These are phyloP conservation scores for Gambelia wislizenii DNA, from an alignment of 2,797 vertebrate species.

Conservation along the genomic window DNA sequence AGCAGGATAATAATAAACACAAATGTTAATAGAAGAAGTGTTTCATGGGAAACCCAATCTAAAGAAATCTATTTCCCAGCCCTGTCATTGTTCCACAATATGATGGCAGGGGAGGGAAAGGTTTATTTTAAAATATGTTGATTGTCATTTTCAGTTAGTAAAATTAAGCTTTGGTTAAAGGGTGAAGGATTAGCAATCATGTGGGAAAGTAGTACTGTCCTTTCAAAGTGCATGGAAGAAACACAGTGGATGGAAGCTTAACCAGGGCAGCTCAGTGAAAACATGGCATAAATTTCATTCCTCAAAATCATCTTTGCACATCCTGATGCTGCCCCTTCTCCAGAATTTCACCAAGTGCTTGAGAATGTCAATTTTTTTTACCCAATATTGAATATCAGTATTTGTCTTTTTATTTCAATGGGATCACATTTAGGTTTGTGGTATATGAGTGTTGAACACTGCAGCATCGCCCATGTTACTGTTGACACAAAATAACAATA, in stretches of 20 bases:
- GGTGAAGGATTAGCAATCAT: conserved; percentile 51
- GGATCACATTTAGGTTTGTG: neutral
- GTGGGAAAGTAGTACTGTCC: conserved; percentile 10
- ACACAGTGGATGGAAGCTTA: neutral
- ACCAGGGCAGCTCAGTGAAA: neutral
- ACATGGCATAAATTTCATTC: neutral
- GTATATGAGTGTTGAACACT: neutral
- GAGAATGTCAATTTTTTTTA: neutral
- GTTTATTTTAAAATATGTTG: neutral
- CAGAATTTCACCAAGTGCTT: neutral
- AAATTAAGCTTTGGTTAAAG: conserved; percentile 60
- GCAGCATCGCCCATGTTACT: neutral
- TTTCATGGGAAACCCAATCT: conserved; percentile 67
- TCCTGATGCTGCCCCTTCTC: neutral
- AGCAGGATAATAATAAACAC: conserved; percentile 93
- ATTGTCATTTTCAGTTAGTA: conserved; percentile 49
- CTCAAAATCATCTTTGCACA: neutral
- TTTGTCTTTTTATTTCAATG: neutral
- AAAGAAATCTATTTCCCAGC: conserved; percentile 64
- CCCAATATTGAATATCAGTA: neutral
- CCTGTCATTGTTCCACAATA: conserved; percentile 39
- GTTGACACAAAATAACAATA: neutral
- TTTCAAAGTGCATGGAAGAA: neutral
- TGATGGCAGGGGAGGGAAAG: too few relatives aligned
- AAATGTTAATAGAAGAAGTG: conserved; percentile 90